A percentile compares a stretch with the other conserved stretches of the same genome.
phyloP scores from a whole-genome alignment of 2,888 invertebrate species.

The Ochropleura plecta region DNA sequence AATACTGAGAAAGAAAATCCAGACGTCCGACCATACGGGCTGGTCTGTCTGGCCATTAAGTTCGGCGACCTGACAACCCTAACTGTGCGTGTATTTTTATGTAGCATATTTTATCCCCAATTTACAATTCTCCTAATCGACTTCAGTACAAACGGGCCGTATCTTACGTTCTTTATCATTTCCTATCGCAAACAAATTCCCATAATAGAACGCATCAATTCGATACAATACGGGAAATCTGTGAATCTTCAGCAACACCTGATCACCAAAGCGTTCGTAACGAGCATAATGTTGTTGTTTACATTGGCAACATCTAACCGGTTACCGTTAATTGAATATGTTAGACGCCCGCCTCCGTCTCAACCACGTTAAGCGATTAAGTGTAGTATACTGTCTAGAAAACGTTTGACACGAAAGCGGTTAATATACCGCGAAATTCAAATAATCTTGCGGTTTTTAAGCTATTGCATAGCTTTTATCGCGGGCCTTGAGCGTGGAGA shows the following conservation, averaged over 20 bases:
- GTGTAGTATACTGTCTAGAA: constrained; percentile 12
- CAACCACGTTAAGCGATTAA: constrained; percentile 44
- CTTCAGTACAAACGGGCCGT: not conserved
- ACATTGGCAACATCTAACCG: constrained; percentile 32
- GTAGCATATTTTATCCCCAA: not conserved
- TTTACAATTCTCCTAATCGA: not conserved
- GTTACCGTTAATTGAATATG: constrained; percentile 35
- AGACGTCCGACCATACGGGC: too few relatives aligned
- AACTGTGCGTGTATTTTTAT: not conserved
- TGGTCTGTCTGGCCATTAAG: too few relatives aligned
- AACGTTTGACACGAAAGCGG: constrained; percentile 6
- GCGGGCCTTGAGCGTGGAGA: too few relatives aligned
- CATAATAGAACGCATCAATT: constrained; percentile 36
- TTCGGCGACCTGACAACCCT: too few relatives aligned
- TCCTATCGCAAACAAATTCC: constrained; percentile 7
- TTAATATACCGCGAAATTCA: not conserved
- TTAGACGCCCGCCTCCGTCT: constrained; percentile 15
- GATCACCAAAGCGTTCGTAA: constrained; percentile 30
- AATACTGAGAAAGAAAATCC: too few relatives aligned
- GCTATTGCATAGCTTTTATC: too few relatives aligned
- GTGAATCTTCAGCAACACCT: constrained; percentile 25
- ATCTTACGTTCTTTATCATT: constrained; percentile 26
- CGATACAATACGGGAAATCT: constrained; percentile 41
- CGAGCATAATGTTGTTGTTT: constrained; percentile 38
- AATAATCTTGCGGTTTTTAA: not conserved